Conservation (phyloP, 2,797 vertebrate genomes). For the Phoebastria nigripes region DNA sequence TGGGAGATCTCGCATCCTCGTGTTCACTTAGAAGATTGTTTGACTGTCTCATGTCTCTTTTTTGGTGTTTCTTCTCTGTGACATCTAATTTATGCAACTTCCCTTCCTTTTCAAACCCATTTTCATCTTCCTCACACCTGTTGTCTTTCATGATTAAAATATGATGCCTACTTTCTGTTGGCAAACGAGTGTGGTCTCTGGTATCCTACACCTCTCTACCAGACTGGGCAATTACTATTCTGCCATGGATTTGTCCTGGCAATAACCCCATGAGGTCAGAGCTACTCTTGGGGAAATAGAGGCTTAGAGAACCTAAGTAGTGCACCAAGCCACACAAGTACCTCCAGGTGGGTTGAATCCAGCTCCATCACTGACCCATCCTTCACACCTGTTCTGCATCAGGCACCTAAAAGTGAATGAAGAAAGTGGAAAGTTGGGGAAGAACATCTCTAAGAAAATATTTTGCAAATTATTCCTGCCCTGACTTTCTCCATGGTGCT, state of each 20-base stretch:
- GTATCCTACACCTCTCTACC: not conserved
- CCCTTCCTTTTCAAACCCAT: not conserved
- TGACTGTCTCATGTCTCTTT: not conserved
- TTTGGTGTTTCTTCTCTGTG: not conserved
- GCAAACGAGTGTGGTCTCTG: not conserved
- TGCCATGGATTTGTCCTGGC: not conserved
- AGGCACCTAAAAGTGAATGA: not conserved
- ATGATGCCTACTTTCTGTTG: not conserved
- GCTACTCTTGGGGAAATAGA: not conserved
- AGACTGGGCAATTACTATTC: not conserved
- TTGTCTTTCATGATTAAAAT: not conserved
- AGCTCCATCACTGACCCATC: not conserved
- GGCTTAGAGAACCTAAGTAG: not conserved
- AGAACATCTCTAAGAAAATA: not conserved
- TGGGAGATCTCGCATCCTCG: accelerated
- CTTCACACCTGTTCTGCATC: not conserved
- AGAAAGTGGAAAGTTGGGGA: not conserved
- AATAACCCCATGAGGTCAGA: not conserved
- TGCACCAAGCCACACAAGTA: not conserved
- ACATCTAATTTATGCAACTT: not conserved
- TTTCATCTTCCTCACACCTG: not conserved
- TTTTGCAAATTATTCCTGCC: not conserved
- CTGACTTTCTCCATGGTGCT: not conserved
- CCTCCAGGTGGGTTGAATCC: not conserved
- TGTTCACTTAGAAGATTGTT: not conserved